These are phyloP conservation scores for Zhuqinia jingwanae DNA, from an alignment of 2,888 invertebrate species.

Conservation along the genomic window DNA sequence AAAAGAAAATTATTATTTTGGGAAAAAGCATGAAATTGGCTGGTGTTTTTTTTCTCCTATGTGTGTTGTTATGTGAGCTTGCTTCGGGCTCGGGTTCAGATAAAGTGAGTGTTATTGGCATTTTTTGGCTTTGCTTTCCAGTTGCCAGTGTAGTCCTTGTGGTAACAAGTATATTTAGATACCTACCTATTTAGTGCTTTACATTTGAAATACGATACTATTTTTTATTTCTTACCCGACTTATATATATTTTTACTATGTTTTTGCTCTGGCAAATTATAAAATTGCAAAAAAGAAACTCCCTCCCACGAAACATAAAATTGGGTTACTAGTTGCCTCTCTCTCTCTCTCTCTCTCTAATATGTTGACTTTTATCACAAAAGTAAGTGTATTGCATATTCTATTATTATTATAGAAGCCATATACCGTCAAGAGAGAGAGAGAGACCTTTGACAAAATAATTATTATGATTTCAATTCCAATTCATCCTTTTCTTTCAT, in stretches of 20 bases:
- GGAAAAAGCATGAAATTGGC: constrained; percentile 67
- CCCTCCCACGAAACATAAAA: constrained; percentile 2
- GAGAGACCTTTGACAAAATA: no score
- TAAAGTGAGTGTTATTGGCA: constrained; percentile 21
- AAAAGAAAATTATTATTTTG: constrained; percentile 24
- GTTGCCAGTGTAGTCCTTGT: neutral
- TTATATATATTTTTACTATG: neutral
- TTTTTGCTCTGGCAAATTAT: constrained; percentile 28
- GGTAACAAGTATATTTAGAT: neutral
- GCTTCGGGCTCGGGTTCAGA: neutral
- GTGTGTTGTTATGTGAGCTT: no score
- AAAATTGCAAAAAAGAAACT: constrained; percentile 31
- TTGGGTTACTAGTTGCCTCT: constrained; percentile 13
- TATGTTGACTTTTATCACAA: no score
- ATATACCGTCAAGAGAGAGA: no score
- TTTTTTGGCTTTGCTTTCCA: neutral
- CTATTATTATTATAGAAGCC: no score
- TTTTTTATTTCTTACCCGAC: no score
- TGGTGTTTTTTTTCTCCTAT: no score
- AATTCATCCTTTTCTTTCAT: no score
- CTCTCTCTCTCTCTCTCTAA: no score
- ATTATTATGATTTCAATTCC: no score
- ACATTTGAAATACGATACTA: neutral
- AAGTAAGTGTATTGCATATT: no score
- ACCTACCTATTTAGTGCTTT: neutral